These are phyloP conservation scores for Corythornis cristatus DNA, from an alignment of 2,113 vertebrate genomes.

Conservation along the genomic window DNA sequence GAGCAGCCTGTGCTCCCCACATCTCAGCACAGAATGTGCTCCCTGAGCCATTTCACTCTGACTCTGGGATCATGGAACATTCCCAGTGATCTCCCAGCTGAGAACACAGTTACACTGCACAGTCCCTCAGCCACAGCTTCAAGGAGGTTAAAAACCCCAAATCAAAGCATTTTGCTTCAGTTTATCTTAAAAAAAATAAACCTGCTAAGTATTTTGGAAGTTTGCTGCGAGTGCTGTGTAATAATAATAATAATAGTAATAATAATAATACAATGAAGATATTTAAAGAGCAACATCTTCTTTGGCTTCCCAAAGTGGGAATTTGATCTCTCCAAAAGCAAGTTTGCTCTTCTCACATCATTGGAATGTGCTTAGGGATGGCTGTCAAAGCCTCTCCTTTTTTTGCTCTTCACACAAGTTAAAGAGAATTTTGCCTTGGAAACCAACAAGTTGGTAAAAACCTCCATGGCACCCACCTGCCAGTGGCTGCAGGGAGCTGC, in stretches of 20 bases:
- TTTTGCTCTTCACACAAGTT: not conserved
- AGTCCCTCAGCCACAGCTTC: not conserved
- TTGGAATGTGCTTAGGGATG: not conserved
- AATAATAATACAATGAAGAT: not conserved
- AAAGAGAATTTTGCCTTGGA: not conserved
- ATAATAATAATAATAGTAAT: not conserved
- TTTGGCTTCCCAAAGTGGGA: not conserved
- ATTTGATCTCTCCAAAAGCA: not conserved
- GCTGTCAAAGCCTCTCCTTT: not conserved
- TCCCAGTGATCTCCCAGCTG: not conserved
- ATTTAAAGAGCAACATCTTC: not conserved
- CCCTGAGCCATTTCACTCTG: not conserved
- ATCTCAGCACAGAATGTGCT: fast-evolving
- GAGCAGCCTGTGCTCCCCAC: not conserved
- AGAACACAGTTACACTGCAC: not conserved
- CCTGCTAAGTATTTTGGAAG: not conserved
- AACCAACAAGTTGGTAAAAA: not conserved
- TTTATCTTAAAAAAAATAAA: not conserved
- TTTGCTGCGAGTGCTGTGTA: not conserved
- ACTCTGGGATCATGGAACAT: fast-evolving
- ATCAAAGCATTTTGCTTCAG: not conserved
- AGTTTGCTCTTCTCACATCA: not conserved
- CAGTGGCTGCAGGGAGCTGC: too few relatives aligned
- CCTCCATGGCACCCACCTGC: not conserved
- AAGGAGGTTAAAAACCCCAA: not conserved